phyloP scores from a whole-genome alignment of 1,140 invertebrate species.

The Philotrypesis tridentata region DNA sequence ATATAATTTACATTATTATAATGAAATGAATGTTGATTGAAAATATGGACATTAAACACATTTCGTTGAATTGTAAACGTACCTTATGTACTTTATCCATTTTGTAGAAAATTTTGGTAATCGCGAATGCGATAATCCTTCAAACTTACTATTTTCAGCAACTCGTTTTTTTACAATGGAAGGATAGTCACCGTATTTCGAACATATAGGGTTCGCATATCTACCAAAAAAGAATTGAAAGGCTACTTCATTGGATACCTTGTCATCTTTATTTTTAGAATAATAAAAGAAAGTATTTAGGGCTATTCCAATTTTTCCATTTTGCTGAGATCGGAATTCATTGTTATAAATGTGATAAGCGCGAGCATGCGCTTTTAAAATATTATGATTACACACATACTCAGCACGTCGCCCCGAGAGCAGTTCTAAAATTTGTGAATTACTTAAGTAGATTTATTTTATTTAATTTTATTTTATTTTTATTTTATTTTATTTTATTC shows the following conservation, averaged over 20 bases:
- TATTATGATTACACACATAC: conserved; percentile 74
- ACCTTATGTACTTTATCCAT: conserved; percentile 68
- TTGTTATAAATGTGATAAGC: conserved; percentile 77
- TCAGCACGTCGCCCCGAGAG: conserved; percentile 60
- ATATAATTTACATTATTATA: too few species aligned
- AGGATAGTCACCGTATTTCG: conserved; percentile 77
- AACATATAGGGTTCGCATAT: conserved; percentile 78
- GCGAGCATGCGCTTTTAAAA: conserved; percentile 75
- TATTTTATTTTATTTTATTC: conserved; percentile 54
- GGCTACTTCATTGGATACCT: conserved; percentile 43
- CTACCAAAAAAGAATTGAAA: conserved; percentile 75
- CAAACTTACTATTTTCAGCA: conserved; percentile 72
- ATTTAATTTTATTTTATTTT: too few species aligned
- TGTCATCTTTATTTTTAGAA: conserved; percentile 50
- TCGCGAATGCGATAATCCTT: conserved; percentile 74
- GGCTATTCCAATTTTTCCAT: conserved; percentile 69
- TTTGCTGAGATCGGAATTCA: conserved; percentile 75
- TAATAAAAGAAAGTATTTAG: conserved; percentile 24
- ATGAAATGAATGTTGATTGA: too few species aligned
- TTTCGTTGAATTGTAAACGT: conserved; percentile 35
- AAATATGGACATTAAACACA: too few species aligned
- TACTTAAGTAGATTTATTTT: too few species aligned
- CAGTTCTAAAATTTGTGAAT: not conserved
- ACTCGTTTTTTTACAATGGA: conserved; percentile 73
- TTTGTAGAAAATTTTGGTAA: conserved; percentile 72